These are phyloP conservation scores for Ashinkailepas kermadecensis DNA, from an alignment of 2,888 invertebrate species.

Conservation along the genomic window DNA sequence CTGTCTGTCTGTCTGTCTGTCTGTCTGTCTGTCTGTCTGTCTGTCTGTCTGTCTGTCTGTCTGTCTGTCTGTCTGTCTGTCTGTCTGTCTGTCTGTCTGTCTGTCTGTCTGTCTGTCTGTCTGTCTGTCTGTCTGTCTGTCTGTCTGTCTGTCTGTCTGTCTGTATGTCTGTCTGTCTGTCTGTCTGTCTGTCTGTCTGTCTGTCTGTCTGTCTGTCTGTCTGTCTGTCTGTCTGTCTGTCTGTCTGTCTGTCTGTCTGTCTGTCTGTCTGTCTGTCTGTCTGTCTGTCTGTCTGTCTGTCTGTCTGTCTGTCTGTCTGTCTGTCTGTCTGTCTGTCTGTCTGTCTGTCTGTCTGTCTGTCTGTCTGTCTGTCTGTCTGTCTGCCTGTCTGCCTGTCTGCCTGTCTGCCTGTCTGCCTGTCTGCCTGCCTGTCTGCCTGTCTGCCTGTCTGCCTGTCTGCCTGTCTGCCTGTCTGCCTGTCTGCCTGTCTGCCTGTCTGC, in stretches of 20 bases:
- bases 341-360: background rate
- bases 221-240: slow-evolving; percentile 14
- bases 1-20: slow-evolving; percentile 24
- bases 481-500: background rate
- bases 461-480: background rate
- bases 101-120: background rate
- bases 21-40: slow-evolving; percentile 24
- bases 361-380: background rate
- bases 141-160: no score
- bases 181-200: no score
- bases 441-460: no score
- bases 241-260: slow-evolving; percentile 8
- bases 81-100: slow-evolving; percentile 13
- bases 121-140: background rate
- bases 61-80: slow-evolving; percentile 24
- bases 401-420: no score
- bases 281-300: background rate
- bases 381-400: no score
- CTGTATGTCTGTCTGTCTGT: no score
- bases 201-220: background rate
- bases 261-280: slow-evolving; percentile 9
- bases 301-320: no score
- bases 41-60: slow-evolving; percentile 24
- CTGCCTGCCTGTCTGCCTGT: no score
- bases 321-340: background rate